Evolutionary conservation across 2,888 invertebrate genomes (phyloP).

Genomic region (Agrotis exclamationis): DNA sequence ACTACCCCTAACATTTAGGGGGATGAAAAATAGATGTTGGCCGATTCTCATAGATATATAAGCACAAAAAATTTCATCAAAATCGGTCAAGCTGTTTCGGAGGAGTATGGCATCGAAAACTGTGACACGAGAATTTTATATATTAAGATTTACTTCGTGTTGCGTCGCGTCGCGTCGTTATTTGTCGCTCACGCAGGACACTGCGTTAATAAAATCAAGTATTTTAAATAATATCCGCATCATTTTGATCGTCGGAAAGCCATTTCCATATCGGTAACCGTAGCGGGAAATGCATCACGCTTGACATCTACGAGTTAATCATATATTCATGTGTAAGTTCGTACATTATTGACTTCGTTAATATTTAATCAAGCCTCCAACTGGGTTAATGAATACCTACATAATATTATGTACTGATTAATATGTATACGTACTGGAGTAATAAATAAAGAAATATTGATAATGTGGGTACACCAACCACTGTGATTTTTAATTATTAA

Average conservation of each 20-base stretch:
- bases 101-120: no score
- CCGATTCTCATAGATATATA: no score
- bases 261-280: neutral
- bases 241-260: neutral
- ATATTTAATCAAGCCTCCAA: constrained; percentile 13
- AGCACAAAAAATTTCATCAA: no score
- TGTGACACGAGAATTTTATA: no score
- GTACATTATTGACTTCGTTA: neutral
- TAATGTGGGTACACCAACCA: no score
- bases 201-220: neutral
- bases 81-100: no score
- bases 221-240: neutral
- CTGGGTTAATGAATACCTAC: neutral
- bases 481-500: no score
- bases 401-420: neutral
- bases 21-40: no score
- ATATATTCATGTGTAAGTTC: neutral
- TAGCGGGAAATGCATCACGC: neutral
- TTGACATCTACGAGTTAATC: neutral
- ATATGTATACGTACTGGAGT: neutral
- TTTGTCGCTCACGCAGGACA: no score
- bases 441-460: neutral
- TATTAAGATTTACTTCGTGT: no score
- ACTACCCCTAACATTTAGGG: no score
- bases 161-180: no score